phyloP scores from a whole-genome alignment of 2,113 vertebrate species.

The Calypte anna region DNA sequence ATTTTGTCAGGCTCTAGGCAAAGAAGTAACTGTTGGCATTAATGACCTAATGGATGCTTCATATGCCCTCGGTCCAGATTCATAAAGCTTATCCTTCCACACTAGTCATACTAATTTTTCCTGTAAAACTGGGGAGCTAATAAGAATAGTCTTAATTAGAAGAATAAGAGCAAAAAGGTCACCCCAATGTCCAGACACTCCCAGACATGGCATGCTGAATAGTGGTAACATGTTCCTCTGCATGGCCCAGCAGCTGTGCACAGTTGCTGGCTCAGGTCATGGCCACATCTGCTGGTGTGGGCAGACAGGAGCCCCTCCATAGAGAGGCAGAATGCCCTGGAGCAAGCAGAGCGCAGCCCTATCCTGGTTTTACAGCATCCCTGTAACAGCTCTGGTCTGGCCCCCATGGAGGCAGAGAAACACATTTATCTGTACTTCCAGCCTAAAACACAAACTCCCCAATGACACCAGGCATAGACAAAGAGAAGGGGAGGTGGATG shows the following conservation, averaged over 20 bases:
- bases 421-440: background rate
- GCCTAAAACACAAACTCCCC: background rate
- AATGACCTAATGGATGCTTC: background rate
- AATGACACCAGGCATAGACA: background rate
- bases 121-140: background rate
- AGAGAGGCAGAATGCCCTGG: background rate
- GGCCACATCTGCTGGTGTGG: background rate
- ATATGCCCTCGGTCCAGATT: background rate
- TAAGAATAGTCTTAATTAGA: background rate
- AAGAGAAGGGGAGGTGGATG: background rate
- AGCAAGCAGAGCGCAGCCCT: rapidly evolving
- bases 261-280: background rate
- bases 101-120: background rate
- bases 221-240: background rate
- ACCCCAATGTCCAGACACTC: background rate
- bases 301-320: background rate
- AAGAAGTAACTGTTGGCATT: background rate
- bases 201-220: too few relatives aligned
- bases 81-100: background rate
- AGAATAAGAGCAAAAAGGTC: background rate
- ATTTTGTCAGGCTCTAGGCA: background rate
- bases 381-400: background rate
- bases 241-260: background rate
- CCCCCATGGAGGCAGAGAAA: background rate
- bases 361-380: background rate